Evolutionary conservation across 2,113 vertebrate species (phyloP).

Genomic region (Cheirogaleus medius): DNA sequence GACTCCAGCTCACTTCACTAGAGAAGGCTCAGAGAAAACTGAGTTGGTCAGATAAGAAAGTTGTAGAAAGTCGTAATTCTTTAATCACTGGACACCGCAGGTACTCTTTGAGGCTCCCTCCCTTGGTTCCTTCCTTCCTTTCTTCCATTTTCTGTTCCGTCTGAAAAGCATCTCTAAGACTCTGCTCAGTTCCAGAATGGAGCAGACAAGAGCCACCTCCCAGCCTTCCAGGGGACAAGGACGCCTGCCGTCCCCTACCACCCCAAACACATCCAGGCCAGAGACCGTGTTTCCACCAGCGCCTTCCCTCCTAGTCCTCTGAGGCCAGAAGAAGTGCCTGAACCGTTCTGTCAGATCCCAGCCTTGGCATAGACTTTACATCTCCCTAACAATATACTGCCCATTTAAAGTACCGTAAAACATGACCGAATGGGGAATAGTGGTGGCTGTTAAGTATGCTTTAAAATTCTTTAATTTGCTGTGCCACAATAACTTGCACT

Average conservation of each 20-base stretch:
- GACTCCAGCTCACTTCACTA: neutral
- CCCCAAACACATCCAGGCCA: neutral
- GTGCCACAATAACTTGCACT: conserved; percentile 87
- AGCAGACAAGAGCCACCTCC: neutral
- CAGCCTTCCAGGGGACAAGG: neutral
- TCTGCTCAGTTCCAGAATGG: neutral
- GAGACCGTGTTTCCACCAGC: rapidly evolving
- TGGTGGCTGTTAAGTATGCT: conserved; percentile 83
- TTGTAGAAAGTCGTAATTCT: neutral
- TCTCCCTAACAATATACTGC: conserved; percentile 69
- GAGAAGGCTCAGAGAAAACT: neutral
- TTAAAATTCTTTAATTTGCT: conserved; percentile 90
- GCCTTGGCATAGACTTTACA: conserved; percentile 43
- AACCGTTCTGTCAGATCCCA: conserved; percentile 30
- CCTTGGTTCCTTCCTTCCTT: neutral
- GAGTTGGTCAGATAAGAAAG: neutral
- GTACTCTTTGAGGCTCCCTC: neutral
- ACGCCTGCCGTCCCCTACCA: rapidly evolving
- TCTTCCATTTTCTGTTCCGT: neutral
- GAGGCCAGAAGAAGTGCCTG: neutral
- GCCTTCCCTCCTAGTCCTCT: neutral
- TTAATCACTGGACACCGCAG: rapidly evolving
- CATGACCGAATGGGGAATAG: conserved; percentile 84
- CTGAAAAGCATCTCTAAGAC: neutral
- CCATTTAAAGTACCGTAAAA: conserved; percentile 80